These are phyloP conservation scores for Epinephelus fuscoguttatus DNA, from an alignment of 2,113 vertebrate genomes.

Conservation along the genomic window DNA sequence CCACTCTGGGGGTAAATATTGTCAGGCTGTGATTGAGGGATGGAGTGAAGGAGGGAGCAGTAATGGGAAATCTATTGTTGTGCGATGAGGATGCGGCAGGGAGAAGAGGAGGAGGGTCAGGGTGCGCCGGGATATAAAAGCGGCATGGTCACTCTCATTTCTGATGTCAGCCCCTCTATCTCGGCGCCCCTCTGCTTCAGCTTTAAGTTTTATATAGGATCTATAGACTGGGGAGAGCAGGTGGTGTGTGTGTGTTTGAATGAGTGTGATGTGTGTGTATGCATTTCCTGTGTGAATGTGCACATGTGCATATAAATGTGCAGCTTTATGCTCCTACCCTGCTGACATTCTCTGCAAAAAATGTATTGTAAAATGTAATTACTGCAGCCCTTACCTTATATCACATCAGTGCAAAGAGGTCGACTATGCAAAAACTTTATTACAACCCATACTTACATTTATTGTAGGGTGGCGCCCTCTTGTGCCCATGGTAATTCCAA, in stretches of 20 bases:
- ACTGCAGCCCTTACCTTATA: neutral
- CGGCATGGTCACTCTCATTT: constrained; percentile 66
- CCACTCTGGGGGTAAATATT: constrained; percentile 64
- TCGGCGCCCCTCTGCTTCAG: constrained; percentile 33
- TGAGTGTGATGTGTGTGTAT: neutral
- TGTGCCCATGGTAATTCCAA: too few species aligned
- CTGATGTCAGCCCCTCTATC: constrained; percentile 53
- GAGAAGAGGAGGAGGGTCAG: constrained; percentile 53
- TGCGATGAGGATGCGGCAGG: constrained; percentile 40
- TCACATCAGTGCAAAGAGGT: neutral
- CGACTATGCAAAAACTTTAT: too few species aligned
- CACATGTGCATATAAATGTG: constrained; percentile 20
- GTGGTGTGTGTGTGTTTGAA: neutral
- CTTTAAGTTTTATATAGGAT: constrained; percentile 43
- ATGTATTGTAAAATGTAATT: neutral
- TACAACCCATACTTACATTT: too few species aligned
- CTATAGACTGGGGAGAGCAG: constrained; percentile 35
- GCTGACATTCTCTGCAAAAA: neutral
- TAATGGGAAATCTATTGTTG: constrained; percentile 79
- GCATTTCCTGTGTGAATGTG: neutral
- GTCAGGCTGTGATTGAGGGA: constrained; percentile 50
- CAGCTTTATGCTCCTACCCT: neutral
- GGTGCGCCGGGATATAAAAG: constrained; percentile 53
- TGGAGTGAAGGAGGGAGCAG: constrained; percentile 47
- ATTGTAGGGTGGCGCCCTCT: too few species aligned